Base-by-base conservation (phyloP, 2,888 invertebrate species). In the Notodonta dromedarius region DNA sequence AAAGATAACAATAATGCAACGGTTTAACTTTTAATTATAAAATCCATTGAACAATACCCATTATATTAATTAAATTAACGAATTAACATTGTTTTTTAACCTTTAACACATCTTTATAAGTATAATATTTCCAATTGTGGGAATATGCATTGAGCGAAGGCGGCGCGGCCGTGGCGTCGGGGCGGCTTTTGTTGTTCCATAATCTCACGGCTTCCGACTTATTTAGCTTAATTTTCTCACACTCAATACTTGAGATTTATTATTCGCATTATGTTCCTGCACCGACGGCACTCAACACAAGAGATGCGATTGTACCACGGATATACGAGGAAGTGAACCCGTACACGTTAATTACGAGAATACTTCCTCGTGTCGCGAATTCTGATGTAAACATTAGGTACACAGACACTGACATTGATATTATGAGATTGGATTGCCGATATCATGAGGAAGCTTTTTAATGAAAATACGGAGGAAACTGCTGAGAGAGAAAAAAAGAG, bases 211-310 rank as follows among this genome's bases (percentile, higher is more conserved):
- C 81, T 71, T 69, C 71, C 73, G 62, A 65, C 71, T 84, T 81
- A 83, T 85, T 84, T 83, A 82, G 74, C 79, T 82, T 82, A 76
- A 81, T 84, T 85, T 88, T 91, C 91, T 87, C 92, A 91, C 90
- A 86, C 80, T 79, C 76, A 68, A 79, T 83, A 82, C 74, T 82
- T 74, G 67, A 83, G 83, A 86, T 87, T 88, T 87, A 88, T 90
- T 89, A 86, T 78, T 84, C 76, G 76, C 77, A 78, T 82, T 83
- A 79, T 81, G 79, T 84, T 83, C 79, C 78, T 82, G 70, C 69
- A 67, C 62, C 68, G 67, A 61, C 71, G 67, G 69, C 68, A 62
- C 71, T 75, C 70, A 61, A 70, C 73, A 76, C 73, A 76, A 78
- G 70, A 71, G 62, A 78, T 74, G 76, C 76, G 67, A 81, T 79